A percentile compares a stretch with the other conserved stretches of the same genome.
phyloP scores from a whole-genome alignment of 2,888 invertebrate species.

The Leptopilina myrica region DNA sequence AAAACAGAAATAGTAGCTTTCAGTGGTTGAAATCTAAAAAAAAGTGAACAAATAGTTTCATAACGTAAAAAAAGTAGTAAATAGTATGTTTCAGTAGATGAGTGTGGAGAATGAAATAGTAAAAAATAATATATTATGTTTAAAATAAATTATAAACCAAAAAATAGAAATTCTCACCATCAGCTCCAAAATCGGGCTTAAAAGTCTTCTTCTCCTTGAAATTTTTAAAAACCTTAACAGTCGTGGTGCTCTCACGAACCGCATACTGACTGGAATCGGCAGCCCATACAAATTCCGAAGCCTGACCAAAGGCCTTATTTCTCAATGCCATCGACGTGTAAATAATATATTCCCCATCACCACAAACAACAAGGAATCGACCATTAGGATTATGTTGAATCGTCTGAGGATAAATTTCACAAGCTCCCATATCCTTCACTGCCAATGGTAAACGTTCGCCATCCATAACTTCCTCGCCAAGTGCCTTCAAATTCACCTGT shows the following conservation, averaged over 20 bases:
- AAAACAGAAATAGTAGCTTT: too few species aligned
- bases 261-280: constrained; percentile 96
- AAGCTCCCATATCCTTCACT: constrained; percentile 99
- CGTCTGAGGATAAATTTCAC: constrained; percentile 99
- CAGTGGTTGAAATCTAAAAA: too few species aligned
- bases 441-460: constrained; percentile 86
- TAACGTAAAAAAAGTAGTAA: too few species aligned
- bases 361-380: constrained; percentile 95
- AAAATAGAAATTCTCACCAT: constrained; percentile 80
- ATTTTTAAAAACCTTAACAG: constrained; percentile 96
- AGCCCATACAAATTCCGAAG: constrained; percentile 99
- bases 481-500: constrained; percentile 93
- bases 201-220: constrained; percentile 98
- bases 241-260: constrained; percentile 91
- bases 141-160: too few species aligned
- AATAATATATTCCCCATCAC: constrained; percentile 99
- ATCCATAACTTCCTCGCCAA: constrained; percentile 83
- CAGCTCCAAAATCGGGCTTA: constrained; percentile 97
- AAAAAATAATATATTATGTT: too few species aligned
- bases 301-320: constrained; percentile 99
- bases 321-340: constrained; percentile 99
- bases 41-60: too few species aligned
- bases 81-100: too few species aligned
- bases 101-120: neutral
- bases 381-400: constrained; percentile 99